Evolutionary conservation across 2,888 invertebrate genomes (phyloP).

Genomic region (Pemphredon lugubris): DNA sequence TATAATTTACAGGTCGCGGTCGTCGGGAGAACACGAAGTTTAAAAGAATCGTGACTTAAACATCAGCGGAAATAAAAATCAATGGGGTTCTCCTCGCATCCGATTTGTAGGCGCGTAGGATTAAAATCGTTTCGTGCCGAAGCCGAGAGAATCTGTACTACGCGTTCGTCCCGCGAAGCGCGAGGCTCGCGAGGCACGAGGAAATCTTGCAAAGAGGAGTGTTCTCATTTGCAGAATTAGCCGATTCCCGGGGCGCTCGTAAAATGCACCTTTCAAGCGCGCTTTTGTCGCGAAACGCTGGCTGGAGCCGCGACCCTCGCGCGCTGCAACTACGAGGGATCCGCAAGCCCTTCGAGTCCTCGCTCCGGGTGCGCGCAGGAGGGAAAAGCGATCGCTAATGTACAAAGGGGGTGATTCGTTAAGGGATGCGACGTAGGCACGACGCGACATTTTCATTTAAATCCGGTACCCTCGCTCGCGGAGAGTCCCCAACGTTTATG

Average conservation of each 20-base stretch:
- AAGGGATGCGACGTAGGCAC: conserved; percentile 13
- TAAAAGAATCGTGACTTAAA: no score
- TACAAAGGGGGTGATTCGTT: conserved; percentile 46
- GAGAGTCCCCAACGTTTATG: conserved; percentile 34
- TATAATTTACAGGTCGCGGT: no score
- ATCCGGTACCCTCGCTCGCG: conserved; percentile 22
- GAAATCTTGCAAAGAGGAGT: not conserved
- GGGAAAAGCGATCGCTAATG: conserved; percentile 54
- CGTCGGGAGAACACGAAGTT: no score
- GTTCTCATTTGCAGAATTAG: not conserved
- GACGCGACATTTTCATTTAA: conserved; percentile 47
- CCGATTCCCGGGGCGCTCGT: not conserved
- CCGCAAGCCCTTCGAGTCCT: conserved; percentile 17
- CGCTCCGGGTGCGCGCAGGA: conserved; percentile 16
- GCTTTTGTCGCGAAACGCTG: conserved; percentile 13
- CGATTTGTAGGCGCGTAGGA: no score
- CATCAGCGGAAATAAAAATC: no score
- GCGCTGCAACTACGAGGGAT: conserved; percentile 10
- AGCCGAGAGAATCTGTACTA: no score
- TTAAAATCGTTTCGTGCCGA: no score
- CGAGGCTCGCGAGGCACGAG: no score
- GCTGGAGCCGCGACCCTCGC: conserved; percentile 14
- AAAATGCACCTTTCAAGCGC: conserved; percentile 22
- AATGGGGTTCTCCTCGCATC: no score
- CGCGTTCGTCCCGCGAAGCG: no score